phyloP scores from a whole-genome alignment of 2,113 vertebrate species.

The Dermatemys mawii region DNA sequence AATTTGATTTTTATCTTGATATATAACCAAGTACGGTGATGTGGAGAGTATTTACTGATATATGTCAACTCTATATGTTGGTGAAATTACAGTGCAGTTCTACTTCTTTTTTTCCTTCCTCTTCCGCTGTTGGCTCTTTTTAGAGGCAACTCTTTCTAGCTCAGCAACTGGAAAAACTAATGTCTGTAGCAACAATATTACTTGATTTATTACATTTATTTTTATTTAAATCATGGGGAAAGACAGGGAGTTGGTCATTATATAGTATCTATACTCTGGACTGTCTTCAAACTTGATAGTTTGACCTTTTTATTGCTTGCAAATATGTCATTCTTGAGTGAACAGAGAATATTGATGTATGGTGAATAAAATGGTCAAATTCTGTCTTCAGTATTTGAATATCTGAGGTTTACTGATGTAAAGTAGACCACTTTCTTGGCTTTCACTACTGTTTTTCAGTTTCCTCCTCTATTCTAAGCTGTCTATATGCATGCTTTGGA shows the following conservation, averaged over 20 bases:
- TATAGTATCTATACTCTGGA: background rate
- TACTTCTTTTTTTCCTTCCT: fast-evolving
- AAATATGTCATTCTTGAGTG: constrained; percentile 8
- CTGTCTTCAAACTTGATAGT: background rate
- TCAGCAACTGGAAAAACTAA: background rate
- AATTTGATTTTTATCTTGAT: background rate
- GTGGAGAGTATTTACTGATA: background rate
- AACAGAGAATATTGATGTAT: background rate
- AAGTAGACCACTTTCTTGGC: background rate
- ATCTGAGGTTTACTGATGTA: background rate
- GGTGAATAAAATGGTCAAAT: constrained; percentile 13
- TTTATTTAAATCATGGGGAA: background rate
- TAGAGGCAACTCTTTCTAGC: background rate
- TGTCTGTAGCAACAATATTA: background rate
- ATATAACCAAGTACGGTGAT: background rate
- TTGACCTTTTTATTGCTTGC: constrained; percentile 25
- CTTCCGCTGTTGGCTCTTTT: background rate
- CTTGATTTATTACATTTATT: background rate
- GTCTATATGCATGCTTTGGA: background rate
- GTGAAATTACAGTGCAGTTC: background rate
- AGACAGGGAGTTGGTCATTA: background rate
- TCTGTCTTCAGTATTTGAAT: background rate
- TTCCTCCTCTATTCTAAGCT: background rate
- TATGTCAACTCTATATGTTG: background rate
- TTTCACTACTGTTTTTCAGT: background rate